Base-by-base conservation (phyloP, 2,797 vertebrate species). In the Sarcoramphus papa region DNA sequence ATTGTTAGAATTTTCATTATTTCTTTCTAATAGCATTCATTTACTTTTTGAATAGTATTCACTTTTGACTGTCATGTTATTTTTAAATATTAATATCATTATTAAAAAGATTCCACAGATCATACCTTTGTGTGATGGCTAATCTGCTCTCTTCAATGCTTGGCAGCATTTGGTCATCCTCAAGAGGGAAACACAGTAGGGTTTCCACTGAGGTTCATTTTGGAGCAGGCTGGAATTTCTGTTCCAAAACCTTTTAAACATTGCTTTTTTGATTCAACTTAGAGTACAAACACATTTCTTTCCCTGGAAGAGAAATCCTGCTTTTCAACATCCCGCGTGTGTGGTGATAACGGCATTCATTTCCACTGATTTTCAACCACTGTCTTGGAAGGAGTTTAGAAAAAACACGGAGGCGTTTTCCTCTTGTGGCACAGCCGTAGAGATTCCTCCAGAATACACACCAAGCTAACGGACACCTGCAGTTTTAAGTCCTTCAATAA, bases 241-340 rank as follows among this genome's bases (percentile, higher is more conserved):
- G 50, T 84, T 95, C 56, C 92, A 91, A 95, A 87, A 67, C 20
- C 24, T 92, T 84, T 70, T 28, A 87, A 88, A 24, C 5, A 24
- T 14, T 25, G 3, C 2, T 65, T 87, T 85, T 89, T 56, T 75
- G 25, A 63, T 91, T 90, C n/a, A 82, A 53, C 70, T 68, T 82
- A 80, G 88, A 95, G 50, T 64, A 85, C 63, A 88, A 96, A 93
- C 70, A 88, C 48, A 74, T 89, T 94, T 95, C n/a, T 77, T 81
- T 62, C 41, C 19, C 27, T 89, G 65, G 70, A 93, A 91, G 64
- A 87, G n/a, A 91, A 86, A 92, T 41, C 27, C 28, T 2, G 2
- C 72, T 95, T 96, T 88, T 93, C 91, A 92, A 54, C 81, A 85
- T 85, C 41, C 51, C 1, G 0, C 0, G 4, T 37, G n/a, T 62